Evolutionary conservation across 2,888 invertebrate species (phyloP).

Genomic region (Metopia argyrocephala): DNA sequence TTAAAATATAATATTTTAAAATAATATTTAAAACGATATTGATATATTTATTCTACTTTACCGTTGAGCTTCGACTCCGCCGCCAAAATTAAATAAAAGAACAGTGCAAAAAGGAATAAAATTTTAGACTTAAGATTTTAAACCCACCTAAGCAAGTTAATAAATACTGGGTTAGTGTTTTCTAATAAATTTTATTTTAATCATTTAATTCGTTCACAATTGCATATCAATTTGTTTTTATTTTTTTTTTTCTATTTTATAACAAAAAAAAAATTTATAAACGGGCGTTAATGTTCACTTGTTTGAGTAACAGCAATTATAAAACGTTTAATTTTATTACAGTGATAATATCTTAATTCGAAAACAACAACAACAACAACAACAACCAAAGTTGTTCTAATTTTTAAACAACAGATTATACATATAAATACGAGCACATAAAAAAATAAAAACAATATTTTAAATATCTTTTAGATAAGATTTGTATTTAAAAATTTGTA

Average conservation of each 20-base stretch:
- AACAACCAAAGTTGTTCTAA: conserved; percentile 11
- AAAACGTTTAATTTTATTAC: conserved; percentile 76
- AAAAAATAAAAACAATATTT: conserved; percentile 22
- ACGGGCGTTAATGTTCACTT: too few species aligned
- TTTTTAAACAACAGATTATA: neutral
- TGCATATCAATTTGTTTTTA: neutral
- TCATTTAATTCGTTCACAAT: conserved; percentile 27
- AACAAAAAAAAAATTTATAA: neutral
- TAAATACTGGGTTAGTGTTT: too few species aligned
- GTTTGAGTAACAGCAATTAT: conserved; percentile 73
- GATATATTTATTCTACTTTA: too few species aligned
- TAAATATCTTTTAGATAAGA: conserved; percentile 56
- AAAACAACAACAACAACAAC: conserved; percentile 5
- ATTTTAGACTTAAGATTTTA: too few species aligned
- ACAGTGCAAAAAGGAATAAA: too few species aligned
- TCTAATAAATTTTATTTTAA: too few species aligned
- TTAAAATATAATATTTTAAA: too few species aligned
- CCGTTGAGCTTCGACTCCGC: too few species aligned
- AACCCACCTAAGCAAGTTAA: too few species aligned
- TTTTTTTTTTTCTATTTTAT: neutral
- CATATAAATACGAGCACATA: neutral
- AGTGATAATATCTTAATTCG: conserved; percentile 70
- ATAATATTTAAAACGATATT: too few species aligned
- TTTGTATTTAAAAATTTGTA: too few species aligned
- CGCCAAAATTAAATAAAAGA: too few species aligned